Conservation (phyloP, 2,113 vertebrate genomes). For the Megaceryle maxima region DNA sequence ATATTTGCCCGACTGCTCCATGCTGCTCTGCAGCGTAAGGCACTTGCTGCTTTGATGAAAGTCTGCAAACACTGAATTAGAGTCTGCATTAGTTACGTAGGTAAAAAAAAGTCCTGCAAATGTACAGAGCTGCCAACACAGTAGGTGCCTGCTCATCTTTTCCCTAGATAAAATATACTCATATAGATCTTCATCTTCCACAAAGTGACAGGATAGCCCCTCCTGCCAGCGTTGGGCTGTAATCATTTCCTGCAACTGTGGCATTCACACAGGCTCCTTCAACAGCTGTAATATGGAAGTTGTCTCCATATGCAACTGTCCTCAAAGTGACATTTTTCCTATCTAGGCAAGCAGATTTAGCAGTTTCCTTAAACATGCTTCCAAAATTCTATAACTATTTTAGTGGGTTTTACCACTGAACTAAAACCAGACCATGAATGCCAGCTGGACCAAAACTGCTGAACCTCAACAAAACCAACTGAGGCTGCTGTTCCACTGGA, state of each 20-base stretch:
- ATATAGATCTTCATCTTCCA: neutral
- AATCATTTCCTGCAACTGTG: neutral
- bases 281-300: neutral
- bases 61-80: neutral
- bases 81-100: neutral
- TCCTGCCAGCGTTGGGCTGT: neutral
- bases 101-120: neutral
- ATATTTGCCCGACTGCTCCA: neutral
- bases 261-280: neutral
- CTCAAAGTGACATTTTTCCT: neutral
- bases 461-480: neutral
- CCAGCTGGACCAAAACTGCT: neutral
- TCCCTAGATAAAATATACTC: neutral
- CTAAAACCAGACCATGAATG: neutral
- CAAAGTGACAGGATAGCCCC: neutral
- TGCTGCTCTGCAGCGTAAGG: neutral
- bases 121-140: neutral
- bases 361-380: neutral
- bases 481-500: neutral
- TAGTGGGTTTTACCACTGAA: neutral
- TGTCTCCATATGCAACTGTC: neutral
- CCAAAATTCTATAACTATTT: neutral
- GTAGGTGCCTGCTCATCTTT: neutral
- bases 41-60: constrained; percentile 4
- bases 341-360: neutral